phyloP scores from a whole-genome alignment of 2,888 invertebrate species.

The Rotaria magnacalcarata region DNA sequence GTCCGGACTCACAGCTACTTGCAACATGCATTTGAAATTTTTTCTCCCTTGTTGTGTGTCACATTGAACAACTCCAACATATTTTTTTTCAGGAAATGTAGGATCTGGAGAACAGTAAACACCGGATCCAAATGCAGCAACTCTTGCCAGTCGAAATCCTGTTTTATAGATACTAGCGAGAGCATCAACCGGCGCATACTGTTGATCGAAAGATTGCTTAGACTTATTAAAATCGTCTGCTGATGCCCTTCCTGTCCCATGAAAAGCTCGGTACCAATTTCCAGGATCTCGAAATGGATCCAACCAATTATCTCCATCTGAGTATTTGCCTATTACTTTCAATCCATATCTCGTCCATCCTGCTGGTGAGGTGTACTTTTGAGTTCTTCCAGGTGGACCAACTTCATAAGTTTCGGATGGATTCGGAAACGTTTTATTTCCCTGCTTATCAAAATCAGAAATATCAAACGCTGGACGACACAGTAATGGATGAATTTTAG shows the following conservation, averaged over 20 bases:
- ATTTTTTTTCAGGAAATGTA: neutral
- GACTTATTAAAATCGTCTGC: neutral
- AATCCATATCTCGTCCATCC: conserved; percentile 6
- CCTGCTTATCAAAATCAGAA: neutral
- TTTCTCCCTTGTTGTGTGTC: neutral
- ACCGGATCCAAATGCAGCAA: neutral
- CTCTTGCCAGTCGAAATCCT: neutral
- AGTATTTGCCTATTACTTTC: neutral
- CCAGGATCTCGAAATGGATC: neutral
- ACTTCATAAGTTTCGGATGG: neutral
- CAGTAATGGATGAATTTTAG: conserved; percentile 13
- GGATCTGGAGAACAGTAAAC: neutral
- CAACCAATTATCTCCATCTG: neutral
- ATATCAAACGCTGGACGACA: conserved; percentile 11
- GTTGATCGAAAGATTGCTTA: neutral
- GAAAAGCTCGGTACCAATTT: conserved; percentile 25
- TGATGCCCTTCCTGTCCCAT: neutral
- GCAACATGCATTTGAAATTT: neutral
- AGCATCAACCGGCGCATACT: neutral
- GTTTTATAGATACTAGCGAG: neutral
- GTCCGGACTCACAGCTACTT: conserved; percentile 15
- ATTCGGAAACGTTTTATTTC: neutral
- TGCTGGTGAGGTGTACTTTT: neutral
- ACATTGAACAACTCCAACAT: neutral
- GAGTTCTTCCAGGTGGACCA: neutral